Evolutionary conservation across 37 sponge, comb jelly and placozoan species (phyloP).

Genomic region (Diacarnus erythraeanus): DNA sequence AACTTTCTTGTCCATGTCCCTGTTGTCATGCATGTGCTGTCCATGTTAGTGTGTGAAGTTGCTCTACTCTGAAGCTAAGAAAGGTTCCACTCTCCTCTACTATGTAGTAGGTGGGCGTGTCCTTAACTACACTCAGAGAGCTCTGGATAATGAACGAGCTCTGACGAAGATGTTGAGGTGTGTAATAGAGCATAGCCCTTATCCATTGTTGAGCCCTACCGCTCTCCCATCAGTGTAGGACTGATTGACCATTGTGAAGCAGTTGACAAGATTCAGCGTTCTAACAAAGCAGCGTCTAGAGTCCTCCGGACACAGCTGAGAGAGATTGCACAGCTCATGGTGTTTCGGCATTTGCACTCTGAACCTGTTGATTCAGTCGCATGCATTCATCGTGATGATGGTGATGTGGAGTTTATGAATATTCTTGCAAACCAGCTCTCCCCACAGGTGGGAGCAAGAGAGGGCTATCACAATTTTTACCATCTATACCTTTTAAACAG

Average conservation of each 20-base stretch:
- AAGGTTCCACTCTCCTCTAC: slow-evolving; percentile 74
- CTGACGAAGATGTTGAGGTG: slow-evolving; percentile 87
- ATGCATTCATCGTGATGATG: slow-evolving; percentile 78
- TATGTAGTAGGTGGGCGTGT: slow-evolving; percentile 89
- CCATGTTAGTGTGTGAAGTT: slow-evolving; percentile 79
- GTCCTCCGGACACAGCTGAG: slow-evolving; percentile 54
- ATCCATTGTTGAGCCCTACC: no score
- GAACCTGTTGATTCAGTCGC: slow-evolving; percentile 43
- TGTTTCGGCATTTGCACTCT: slow-evolving; percentile 41
- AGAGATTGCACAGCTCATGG: slow-evolving; percentile 80
- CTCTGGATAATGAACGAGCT: slow-evolving; percentile 55
- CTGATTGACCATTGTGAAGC: slow-evolving; percentile 66
- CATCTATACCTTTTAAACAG: slow-evolving; percentile 4
- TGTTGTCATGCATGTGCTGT: neutral
- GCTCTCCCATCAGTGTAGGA: slow-evolving; percentile 66
- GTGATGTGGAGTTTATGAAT: slow-evolving; percentile 90
- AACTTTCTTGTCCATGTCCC: neutral
- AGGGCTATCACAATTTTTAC: neutral
- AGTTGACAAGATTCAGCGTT: slow-evolving; percentile 60
- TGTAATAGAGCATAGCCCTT: no score
- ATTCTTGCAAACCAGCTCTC: slow-evolving; percentile 56
- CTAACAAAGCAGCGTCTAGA: slow-evolving; percentile 10
- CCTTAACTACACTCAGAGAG: slow-evolving; percentile 32
- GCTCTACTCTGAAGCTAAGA: slow-evolving; percentile 82
- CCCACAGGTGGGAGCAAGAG: slow-evolving; percentile 37